phyloP scores from a whole-genome alignment of 2,797 vertebrate species.

The Oryzias dopingdopingensis region DNA sequence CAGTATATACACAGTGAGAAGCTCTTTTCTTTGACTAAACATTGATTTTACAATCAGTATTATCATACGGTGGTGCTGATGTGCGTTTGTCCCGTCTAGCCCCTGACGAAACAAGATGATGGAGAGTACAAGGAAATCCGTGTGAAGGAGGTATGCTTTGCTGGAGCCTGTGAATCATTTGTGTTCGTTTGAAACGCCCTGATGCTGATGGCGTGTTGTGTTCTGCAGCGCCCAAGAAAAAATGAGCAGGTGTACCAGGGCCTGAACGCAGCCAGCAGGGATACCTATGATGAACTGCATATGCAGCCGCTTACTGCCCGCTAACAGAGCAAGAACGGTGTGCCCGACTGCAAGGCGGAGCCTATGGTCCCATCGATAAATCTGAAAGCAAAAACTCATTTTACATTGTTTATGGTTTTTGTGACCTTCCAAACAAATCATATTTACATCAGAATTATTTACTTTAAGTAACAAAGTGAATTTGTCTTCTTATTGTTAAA shows the following conservation, averaged over 20 bases:
- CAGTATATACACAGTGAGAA: constrained; percentile 60
- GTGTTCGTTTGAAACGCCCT: no score
- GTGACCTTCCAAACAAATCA: no score
- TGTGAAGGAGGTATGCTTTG: constrained; percentile 34
- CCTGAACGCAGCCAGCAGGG: constrained; percentile 82
- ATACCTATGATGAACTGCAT: constrained; percentile 87
- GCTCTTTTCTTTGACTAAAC: neutral
- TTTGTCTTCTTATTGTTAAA: no score
- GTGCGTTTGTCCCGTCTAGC: neutral
- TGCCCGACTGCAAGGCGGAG: no score
- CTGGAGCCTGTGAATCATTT: neutral
- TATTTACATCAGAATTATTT: no score
- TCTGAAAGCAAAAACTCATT: no score
- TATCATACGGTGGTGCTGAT: neutral
- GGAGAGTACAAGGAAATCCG: constrained; percentile 59
- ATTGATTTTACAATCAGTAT: neutral
- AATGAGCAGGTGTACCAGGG: constrained; percentile 80
- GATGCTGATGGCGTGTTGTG: no score
- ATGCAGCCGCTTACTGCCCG: constrained; percentile 79
- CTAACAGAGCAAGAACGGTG: constrained; percentile 46
- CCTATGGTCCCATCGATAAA: no score
- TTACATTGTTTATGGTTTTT: no score
- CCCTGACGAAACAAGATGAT: constrained; percentile 1
- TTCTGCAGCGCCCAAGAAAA: constrained; percentile 58
- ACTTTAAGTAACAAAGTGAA: no score